These are phyloP conservation scores for Pangasius krempfi DNA, from an alignment of 2,797 vertebrate genomes.

Conservation along the genomic window DNA sequence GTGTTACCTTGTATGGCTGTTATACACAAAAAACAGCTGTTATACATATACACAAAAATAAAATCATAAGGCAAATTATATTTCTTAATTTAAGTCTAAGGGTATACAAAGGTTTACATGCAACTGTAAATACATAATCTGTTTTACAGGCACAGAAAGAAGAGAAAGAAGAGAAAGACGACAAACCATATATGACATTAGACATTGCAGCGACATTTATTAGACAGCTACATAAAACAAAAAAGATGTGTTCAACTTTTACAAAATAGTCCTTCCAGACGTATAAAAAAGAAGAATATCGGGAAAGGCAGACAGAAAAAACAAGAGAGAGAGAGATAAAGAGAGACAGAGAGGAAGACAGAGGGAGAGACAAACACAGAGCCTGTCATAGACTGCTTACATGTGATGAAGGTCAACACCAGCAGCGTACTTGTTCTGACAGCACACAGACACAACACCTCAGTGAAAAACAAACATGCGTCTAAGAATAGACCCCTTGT, in stretches of 20 bases:
- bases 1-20: no score
- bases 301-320: background rate
- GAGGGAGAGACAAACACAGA: conserved; percentile 3
- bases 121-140: background rate
- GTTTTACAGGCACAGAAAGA: background rate
- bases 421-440: conserved; percentile 24
- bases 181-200: background rate
- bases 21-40: no score
- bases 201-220: background rate
- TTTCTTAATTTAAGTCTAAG: background rate
- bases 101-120: background rate
- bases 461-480: conserved; percentile 19
- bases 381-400: conserved; percentile 7
- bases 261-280: background rate
- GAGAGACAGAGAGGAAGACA: background rate
- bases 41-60: no score
- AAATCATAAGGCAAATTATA: no score
- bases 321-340: background rate
- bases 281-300: background rate
- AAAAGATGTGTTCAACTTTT: background rate
- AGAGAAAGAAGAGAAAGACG: background rate
- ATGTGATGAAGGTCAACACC: conserved; percentile 40
- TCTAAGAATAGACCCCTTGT: background rate
- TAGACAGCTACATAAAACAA: background rate
- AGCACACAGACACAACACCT: conserved; percentile 29